A percentile compares a stretch with the other conserved stretches of the same genome.
Evolutionary conservation across 2,113 vertebrate genomes (phyloP).

Genomic region (Pachycephala philippinensis): DNA sequence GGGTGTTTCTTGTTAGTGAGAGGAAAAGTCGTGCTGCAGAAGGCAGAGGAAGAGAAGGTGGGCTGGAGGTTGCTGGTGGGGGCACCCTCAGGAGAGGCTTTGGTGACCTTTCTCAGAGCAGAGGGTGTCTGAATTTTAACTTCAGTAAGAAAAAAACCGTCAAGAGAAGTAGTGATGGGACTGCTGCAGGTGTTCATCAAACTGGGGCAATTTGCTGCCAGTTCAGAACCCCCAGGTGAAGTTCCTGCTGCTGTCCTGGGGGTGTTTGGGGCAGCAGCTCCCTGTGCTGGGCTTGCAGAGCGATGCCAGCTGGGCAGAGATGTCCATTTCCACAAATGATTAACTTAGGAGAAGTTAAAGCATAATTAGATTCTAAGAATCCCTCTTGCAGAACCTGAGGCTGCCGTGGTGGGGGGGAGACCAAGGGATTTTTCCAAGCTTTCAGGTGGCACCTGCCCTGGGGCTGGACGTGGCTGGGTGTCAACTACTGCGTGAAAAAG

Average conservation of each 20-base stretch:
- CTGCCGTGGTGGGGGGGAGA: background rate
- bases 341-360: background rate
- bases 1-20: background rate
- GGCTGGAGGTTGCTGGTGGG: background rate
- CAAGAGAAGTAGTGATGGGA: background rate
- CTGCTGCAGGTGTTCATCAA: background rate
- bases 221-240: background rate
- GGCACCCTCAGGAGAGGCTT: background rate
- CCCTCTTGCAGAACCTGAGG: background rate
- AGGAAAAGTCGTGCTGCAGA: background rate
- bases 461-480: accelerated
- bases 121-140: background rate
- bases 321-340: background rate
- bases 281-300: accelerated
- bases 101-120: background rate
- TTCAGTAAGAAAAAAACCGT: background rate
- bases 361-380: background rate
- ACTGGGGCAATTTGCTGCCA: background rate
- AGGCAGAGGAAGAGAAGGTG: background rate
- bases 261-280: background rate
- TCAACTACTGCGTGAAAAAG: background rate
- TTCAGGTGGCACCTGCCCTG: background rate
- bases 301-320: background rate
- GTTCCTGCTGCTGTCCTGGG: background rate
- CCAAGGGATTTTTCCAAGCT: background rate